A percentile compares a stretch with the other conserved stretches of the same genome.
Conservation (phyloP, 2,797 vertebrate genomes). For the Argya squamiceps region DNA sequence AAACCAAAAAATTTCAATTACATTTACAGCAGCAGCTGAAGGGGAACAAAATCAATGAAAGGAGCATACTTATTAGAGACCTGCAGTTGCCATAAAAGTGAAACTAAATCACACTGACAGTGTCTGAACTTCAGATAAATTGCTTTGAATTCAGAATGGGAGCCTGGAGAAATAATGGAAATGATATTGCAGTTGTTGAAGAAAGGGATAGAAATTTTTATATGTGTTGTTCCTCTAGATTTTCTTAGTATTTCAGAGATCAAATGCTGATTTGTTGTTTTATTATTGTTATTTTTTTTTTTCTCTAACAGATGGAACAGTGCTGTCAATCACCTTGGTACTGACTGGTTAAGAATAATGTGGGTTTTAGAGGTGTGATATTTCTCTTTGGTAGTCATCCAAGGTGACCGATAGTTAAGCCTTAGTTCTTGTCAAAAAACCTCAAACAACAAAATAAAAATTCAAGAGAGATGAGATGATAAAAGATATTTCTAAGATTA, state of each 20-base stretch:
- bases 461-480: background rate
- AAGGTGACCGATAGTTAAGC: background rate
- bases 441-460: background rate
- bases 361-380: background rate
- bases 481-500: too few species aligned
- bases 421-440: background rate
- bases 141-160: slow-evolving; percentile 78
- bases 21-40: slow-evolving; percentile 78
- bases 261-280: slow-evolving; percentile 42
- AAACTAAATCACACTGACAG: slow-evolving; percentile 83
- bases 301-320: slow-evolving; percentile 11
- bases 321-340: background rate
- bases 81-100: slow-evolving; percentile 80
- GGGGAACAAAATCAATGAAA: slow-evolving; percentile 82
- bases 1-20: slow-evolving; percentile 78
- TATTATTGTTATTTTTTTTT: slow-evolving; percentile 23
- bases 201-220: slow-evolving; percentile 65
- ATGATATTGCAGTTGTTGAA: slow-evolving; percentile 71
- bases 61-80: slow-evolving; percentile 81
- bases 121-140: slow-evolving; percentile 83
- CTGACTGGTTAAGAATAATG: background rate
- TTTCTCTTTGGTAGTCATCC: background rate
- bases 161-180: slow-evolving; percentile 81
- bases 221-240: slow-evolving; percentile 29
- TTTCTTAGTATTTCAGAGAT: slow-evolving; percentile 53